A percentile compares a stretch with the other conserved stretches of the same genome.
These are phyloP conservation scores for Aphidius ervi DNA, from an alignment of 1,140 invertebrate species.

Conservation along the genomic window DNA sequence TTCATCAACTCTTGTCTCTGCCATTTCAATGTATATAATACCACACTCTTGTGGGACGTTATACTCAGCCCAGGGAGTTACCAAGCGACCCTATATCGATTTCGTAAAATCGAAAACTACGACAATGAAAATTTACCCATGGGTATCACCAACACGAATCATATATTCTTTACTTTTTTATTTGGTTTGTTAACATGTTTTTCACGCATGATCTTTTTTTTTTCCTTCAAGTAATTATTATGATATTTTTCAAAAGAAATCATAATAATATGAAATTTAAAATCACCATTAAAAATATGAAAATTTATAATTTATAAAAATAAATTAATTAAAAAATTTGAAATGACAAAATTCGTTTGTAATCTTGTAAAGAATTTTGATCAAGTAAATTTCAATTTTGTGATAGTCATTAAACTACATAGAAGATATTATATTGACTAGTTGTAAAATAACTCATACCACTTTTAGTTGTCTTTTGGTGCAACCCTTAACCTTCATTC, in stretches of 20 bases:
- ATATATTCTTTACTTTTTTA: constrained; percentile 4
- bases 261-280: too few relatives aligned
- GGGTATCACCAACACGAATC: constrained; percentile 7
- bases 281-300: too few relatives aligned
- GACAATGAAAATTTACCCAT: constrained; percentile 10
- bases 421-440: constrained; percentile 10
- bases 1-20: constrained; percentile 15
- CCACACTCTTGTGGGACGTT: neutral
- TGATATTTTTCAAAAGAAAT: too few relatives aligned
- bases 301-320: too few relatives aligned
- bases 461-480: constrained; percentile 5
- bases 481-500: constrained; percentile 1
- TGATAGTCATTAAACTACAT: neutral
- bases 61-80: constrained; percentile 1
- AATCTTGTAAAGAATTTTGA: too few relatives aligned
- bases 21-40: neutral
- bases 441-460: constrained; percentile 5
- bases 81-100: constrained; percentile 22
- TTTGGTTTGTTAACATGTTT: neutral
- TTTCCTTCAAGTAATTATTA: too few relatives aligned
- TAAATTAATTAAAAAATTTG: too few relatives aligned
- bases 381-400: too few relatives aligned
- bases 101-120: constrained; percentile 19
- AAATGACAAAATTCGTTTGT: too few relatives aligned
- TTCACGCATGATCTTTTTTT: too few relatives aligned